Evolutionary conservation across 2,113 vertebrate species (phyloP).

Genomic region (Halcyon senegalensis): DNA sequence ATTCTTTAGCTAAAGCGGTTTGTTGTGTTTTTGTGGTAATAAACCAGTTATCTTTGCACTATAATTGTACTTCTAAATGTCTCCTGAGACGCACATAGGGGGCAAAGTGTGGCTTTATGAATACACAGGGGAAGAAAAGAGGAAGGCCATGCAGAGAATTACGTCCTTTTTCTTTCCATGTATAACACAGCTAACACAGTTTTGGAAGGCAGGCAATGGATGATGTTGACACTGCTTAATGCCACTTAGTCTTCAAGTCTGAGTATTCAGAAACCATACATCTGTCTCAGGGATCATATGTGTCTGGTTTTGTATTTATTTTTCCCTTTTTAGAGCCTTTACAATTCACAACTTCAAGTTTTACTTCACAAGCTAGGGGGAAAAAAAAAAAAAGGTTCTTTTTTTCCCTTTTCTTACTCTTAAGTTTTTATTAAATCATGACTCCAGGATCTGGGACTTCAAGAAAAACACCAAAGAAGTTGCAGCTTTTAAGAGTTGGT

Average conservation of each 20-base stretch:
- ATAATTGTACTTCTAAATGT: conserved; percentile 6
- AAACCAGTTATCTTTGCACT: neutral
- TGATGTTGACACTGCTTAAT: neutral
- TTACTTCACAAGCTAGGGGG: neutral
- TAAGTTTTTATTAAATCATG: neutral
- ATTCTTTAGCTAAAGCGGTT: neutral
- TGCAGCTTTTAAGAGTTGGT: neutral
- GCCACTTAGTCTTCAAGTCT: neutral
- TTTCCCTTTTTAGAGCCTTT: neutral
- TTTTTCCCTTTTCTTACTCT: neutral
- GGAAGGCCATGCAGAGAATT: neutral
- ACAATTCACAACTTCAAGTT: neutral
- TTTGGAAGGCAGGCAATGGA: neutral
- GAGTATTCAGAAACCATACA: neutral
- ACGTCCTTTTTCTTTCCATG: neutral
- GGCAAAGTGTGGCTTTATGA: neutral
- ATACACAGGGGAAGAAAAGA: neutral
- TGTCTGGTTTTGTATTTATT: neutral
- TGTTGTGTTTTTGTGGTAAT: conserved; percentile 22
- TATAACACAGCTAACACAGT: neutral
- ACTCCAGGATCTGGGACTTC: neutral
- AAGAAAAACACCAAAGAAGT: neutral
- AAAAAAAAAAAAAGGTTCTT: neutral
- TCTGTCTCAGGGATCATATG: neutral
- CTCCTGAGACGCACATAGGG: neutral